Base-by-base conservation (phyloP, 1,140 invertebrate species). In the Neomicropteryx cornuta region DNA sequence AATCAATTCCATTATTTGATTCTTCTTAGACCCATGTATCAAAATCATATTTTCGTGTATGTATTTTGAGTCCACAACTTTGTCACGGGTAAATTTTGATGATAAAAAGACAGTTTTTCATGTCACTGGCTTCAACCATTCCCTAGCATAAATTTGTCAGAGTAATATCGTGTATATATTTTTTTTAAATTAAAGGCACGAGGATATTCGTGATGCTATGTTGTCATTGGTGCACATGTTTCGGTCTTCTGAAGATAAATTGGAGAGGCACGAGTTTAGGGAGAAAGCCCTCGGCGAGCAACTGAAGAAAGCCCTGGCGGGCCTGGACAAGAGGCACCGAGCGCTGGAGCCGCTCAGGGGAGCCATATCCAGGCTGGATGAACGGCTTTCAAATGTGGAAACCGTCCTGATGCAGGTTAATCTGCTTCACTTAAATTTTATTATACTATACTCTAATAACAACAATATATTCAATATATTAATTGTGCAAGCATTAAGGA, bases 241-340 rank as follows among this genome's bases (percentile, higher is more conserved):
- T 58, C 70, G 83, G 17, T 73, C 76, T 17, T 77, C 81, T 39
- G 83, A 83, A 30, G 82, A 83, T 49, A 90, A 90, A 60, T 55
- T 92, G 41, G 86, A 88, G 50, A 63, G 87, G 18, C 87, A 92
- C 55, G 87, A 92, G 55, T 76, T 73, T 38, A 65, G 87, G 11
- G 86, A 89, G 53, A 73, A 81, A 27, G 78, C 81, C 5, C 57
- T 87, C 2, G 85, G 82, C 1, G 85, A 89, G 36, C 73, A 83
- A 38, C 48, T 87, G 4, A 88, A 87, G 60, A 83, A 81, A 56
- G 75, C 75, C 2, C 55, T 91, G 21, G 53, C 65, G 0, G 55
- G 70, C 0, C 55, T 90, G n/a, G 83, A 85, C 29, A 86, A 83
- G 51, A 72, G 77, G 23, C 74, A 83, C 33, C 71, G 78, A 38